Percentiles rank a stretch among this genome's conserved stretches.
Evolutionary conservation across 35 echinoderm and acorn worm species (phyloP).

Genomic region (Holothuria glaberrima): DNA sequence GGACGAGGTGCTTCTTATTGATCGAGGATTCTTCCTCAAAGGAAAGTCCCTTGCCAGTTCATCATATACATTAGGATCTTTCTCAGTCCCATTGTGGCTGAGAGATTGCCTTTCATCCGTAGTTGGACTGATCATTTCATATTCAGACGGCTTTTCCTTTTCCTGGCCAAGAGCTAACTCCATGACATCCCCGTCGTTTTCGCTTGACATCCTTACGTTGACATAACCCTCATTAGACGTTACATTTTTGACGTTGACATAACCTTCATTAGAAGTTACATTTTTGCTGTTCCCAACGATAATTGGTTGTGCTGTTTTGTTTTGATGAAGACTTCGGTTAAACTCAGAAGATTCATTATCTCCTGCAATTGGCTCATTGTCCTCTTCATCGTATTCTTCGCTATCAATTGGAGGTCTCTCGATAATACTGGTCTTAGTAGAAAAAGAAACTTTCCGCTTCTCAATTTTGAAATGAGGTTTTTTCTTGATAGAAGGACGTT

Average conservation of each 20-base stretch:
- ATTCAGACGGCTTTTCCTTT: background rate
- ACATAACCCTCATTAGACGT: conserved; percentile 20
- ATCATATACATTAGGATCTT: conserved; percentile 25
- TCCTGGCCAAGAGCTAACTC: background rate
- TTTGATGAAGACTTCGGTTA: background rate
- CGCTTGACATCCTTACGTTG: conserved; percentile 15
- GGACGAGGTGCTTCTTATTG: background rate
- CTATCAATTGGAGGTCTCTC: background rate
- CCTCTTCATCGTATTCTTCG: conserved; percentile 33
- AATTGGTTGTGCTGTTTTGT: background rate
- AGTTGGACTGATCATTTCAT: conserved; percentile 59
- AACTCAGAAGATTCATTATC: background rate
- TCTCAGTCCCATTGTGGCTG: background rate
- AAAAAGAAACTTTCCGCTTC: conserved; percentile 43
- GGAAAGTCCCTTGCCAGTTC: conserved; percentile 31
- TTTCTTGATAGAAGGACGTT: conserved; percentile 28
- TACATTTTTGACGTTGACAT: background rate
- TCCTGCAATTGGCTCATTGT: background rate
- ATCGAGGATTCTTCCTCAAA: conserved; percentile 24
- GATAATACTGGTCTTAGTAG: conserved; percentile 36
- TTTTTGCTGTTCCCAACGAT: background rate
- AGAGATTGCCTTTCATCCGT: background rate
- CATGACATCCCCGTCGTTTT: background rate
- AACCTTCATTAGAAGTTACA: background rate
- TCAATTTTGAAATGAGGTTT: conserved; percentile 27